Percentiles rank a stretch among this genome's conserved stretches.
Conservation (phyloP, 2,888 invertebrate genomes). For the Eupithecia subfuscata region DNA sequence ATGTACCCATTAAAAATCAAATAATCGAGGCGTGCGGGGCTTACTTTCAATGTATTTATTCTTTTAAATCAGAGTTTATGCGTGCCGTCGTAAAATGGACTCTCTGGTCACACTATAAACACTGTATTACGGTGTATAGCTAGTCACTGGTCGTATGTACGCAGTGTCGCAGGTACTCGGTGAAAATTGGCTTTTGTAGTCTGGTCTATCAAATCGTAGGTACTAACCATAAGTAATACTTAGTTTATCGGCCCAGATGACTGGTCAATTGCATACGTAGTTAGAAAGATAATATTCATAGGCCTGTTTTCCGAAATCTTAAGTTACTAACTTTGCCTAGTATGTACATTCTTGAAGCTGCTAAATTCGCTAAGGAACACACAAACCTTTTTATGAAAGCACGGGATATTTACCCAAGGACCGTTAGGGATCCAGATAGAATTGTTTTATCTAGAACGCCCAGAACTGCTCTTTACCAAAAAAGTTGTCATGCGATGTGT, state of each 20-base stretch:
- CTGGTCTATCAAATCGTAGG: not conserved
- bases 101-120: constrained; percentile 48
- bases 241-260: not conserved
- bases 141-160: not conserved
- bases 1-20: not conserved
- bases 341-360: too few species aligned
- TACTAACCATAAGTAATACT: not conserved
- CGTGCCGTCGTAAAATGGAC: constrained; percentile 61
- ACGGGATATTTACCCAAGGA: too few species aligned
- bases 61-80: constrained; percentile 68
- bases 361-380: too few species aligned
- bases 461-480: too few species aligned
- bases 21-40: constrained; percentile 23
- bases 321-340: too few species aligned
- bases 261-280: not conserved
- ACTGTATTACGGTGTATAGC: not conserved
- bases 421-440: too few species aligned
- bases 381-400: too few species aligned
- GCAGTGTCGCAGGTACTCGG: not conserved
- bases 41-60: constrained; percentile 65
- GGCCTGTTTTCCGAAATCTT: too few species aligned
- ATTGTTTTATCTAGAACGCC: too few species aligned
- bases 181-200: not conserved
- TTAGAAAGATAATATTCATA: too few species aligned
- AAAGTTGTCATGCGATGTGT: too few species aligned